Evolutionary conservation across 2,797 vertebrate genomes (phyloP).

Genomic region (Denticeps clupeoides): DNA sequence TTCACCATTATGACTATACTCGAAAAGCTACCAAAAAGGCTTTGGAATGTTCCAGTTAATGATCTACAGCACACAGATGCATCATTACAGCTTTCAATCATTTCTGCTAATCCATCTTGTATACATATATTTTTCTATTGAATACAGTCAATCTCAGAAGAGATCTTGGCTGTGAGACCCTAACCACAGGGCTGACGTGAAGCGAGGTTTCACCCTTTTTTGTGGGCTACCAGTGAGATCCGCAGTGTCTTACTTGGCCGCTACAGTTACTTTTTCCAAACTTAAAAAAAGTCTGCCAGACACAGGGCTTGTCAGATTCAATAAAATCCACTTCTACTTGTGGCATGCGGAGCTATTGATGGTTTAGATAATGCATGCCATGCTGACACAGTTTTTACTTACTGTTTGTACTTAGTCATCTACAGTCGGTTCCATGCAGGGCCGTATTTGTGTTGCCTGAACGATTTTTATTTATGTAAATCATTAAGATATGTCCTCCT

Average conservation of each 20-base stretch:
- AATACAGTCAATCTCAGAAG: no score
- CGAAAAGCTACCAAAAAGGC: no score
- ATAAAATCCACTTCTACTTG: neutral
- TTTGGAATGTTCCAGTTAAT: no score
- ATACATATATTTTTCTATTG: no score
- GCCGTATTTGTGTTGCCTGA: no score
- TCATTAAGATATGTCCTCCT: no score
- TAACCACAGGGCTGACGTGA: neutral
- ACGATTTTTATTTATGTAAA: no score
- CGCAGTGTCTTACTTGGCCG: neutral
- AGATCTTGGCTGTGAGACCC: neutral
- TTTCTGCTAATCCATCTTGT: no score
- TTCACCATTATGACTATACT: no score
- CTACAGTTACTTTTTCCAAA: neutral
- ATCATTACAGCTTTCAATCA: no score
- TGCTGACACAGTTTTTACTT: neutral
- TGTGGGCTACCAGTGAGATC: constrained; percentile 1
- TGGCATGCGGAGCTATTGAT: neutral
- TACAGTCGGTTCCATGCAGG: neutral
- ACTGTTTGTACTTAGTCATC: neutral
- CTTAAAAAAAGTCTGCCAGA: neutral
- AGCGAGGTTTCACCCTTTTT: neutral
- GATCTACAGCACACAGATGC: no score
- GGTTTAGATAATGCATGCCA: constrained; percentile 2
- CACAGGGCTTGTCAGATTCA: neutral